Base-by-base conservation (phyloP, 1,140 invertebrate species). In the Gryllus bimaculatus region DNA sequence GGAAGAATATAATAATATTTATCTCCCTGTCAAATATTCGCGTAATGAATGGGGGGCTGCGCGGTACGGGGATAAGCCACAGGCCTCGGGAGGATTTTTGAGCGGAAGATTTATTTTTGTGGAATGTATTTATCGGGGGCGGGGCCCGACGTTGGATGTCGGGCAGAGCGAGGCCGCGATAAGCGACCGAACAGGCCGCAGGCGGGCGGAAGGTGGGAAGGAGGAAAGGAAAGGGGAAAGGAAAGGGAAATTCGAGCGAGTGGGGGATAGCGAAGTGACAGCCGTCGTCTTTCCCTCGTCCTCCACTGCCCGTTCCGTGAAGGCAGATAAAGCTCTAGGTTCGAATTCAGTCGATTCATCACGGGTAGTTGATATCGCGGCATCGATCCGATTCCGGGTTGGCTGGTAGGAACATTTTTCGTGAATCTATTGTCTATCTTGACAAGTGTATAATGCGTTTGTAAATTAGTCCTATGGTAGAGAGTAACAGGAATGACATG, bases 1-100 rank as follows among this genome's bases (percentile, higher is more conserved):
- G 54, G 54, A 66, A 66, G 54, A 66, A 66, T 66, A 66, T 66
- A 66, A 66, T 66, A 66, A 66, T 66, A 66, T 66, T 66, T 66
- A 66, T 66, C 54, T 66, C 18, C 54, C 54, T 66, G 54, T 66
- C 54, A 66, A 66, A 66, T 66, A 66, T 66, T 66, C 54, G 10
- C 18, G 18, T 66, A 66, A 66, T 66, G 54, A 66, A 66, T 66
- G 54, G 54, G 10, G 54, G 10, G 54, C 54, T 3, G 54, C 18
- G 54, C 10, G 54, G 18, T 3, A 54, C 10, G 18, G 54, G 54
- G 54, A 66, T 66, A 66, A 66, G 54, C 54, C 54, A 1, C 0
- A 18, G 18, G 54, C 18, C 54, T 66, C 54, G 54, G 54, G 54
- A 66, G 54, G 18, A 13, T 66, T 66, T 66, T 66, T 10, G 54